phyloP scores from a whole-genome alignment of 2,888 invertebrate genomes.

The Xylocampa areola region DNA sequence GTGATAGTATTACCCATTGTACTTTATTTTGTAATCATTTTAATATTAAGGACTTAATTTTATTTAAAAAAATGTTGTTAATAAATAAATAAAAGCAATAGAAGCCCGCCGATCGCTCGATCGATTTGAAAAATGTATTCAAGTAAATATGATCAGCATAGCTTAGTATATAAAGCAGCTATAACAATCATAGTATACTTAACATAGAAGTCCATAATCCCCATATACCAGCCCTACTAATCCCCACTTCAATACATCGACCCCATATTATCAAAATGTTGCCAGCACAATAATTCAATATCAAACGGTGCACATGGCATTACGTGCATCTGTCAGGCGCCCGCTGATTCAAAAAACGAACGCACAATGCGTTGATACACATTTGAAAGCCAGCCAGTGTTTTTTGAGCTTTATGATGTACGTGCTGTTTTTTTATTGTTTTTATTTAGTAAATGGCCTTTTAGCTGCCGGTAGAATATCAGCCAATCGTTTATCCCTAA shows the following conservation, averaged over 20 bases:
- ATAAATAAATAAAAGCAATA: no score
- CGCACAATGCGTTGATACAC: constrained; percentile 79
- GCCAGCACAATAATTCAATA: constrained; percentile 71
- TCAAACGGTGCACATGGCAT: constrained; percentile 80
- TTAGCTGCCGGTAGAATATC: neutral
- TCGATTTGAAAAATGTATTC: no score
- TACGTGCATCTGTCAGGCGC: constrained; percentile 86
- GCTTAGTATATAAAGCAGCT: neutral
- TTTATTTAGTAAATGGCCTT: neutral
- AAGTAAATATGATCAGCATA: neutral
- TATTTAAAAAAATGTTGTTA: no score
- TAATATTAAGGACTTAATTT: no score
- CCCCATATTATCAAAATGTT: constrained; percentile 57
- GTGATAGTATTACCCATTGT: no score
- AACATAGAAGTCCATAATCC: constrained; percentile 20
- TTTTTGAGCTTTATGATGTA: constrained; percentile 35
- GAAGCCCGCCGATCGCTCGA: no score
- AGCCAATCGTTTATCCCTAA: no score
- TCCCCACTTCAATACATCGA: constrained; percentile 42
- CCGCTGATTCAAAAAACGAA: constrained; percentile 85
- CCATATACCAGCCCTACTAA: constrained; percentile 31
- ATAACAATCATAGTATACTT: neutral
- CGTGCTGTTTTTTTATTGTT: neutral
- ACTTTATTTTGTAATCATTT: no score
- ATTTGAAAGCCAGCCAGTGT: constrained; percentile 64